Percentiles rank a stretch among this genome's conserved stretches.
Evolutionary conservation across 2,888 invertebrate genomes (phyloP).

Genomic region (Nipponacmea schrenckii): DNA sequence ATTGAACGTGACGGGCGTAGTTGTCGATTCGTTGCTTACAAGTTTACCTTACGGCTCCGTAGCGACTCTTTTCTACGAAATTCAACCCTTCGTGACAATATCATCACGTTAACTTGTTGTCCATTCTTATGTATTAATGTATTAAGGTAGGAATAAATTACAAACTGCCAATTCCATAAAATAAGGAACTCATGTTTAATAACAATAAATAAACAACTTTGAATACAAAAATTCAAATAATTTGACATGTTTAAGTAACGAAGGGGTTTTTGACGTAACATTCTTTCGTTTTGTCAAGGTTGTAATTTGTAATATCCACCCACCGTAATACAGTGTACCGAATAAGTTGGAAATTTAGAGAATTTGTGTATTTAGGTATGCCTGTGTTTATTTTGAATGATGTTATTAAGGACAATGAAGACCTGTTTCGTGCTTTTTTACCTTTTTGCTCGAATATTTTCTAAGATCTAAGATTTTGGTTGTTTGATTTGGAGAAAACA

Average conservation of each 20-base stretch:
- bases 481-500: not conserved
- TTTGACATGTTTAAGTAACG: no score
- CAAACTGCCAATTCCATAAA: no score
- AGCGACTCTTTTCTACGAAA: not conserved
- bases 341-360: not conserved
- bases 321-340: not conserved
- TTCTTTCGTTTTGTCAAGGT: no score
- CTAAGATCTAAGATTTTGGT: not conserved
- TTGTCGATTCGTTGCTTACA: not conserved
- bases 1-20: not conserved
- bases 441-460: not conserved
- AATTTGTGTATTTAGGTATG: not conserved
- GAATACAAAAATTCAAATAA: no score
- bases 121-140: not conserved
- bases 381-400: not conserved
- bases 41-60: not conserved
- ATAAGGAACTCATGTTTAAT: no score
- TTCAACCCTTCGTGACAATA: not conserved
- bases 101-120: not conserved
- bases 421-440: not conserved
- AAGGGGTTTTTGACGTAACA: no score
- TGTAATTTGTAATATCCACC: not conserved
- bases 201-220: no score
- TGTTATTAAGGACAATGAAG: not conserved
- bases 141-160: no score